phyloP scores from a whole-genome alignment of 2,797 vertebrate genomes.

The Crocidura indochinensis region DNA sequence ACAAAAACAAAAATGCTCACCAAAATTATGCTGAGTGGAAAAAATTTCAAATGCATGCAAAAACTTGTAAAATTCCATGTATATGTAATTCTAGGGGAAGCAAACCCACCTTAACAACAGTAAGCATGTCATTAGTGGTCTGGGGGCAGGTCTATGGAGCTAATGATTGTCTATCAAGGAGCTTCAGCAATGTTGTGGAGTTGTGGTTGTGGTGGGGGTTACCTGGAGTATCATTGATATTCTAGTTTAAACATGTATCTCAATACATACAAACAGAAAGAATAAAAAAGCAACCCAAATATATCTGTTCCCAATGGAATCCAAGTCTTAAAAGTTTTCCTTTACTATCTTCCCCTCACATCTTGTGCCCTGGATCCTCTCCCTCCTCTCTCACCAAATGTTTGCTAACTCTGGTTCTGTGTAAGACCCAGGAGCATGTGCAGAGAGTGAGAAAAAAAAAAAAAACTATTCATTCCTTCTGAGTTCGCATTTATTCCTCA shows the following conservation, averaged over 20 bases:
- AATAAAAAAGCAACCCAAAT: neutral
- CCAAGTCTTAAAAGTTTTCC: neutral
- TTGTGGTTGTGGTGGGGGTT: neutral
- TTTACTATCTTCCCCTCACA: neutral
- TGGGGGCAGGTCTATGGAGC: neutral
- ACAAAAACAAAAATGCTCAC: no score
- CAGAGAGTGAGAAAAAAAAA: neutral
- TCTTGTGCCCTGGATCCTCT: neutral
- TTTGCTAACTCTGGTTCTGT: neutral
- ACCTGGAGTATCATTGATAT: neutral
- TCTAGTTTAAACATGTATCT: constrained; percentile 24
- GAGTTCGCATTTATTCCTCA: neutral
- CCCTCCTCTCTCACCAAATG: neutral
- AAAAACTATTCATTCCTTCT: neutral
- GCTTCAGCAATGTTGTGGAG: neutral
- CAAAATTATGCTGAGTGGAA: constrained; percentile 8
- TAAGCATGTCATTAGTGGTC: constrained; percentile 19
- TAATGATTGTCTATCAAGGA: neutral
- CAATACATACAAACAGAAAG: constrained; percentile 27
- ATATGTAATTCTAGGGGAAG: constrained; percentile 57
- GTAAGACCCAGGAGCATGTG: neutral
- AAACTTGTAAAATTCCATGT: constrained; percentile 56
- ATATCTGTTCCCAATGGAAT: neutral
- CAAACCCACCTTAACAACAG: constrained; percentile 3
- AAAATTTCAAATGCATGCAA: neutral